Evolutionary conservation across 2,797 vertebrate species (phyloP).

Genomic region (Naso thynnoides): DNA sequence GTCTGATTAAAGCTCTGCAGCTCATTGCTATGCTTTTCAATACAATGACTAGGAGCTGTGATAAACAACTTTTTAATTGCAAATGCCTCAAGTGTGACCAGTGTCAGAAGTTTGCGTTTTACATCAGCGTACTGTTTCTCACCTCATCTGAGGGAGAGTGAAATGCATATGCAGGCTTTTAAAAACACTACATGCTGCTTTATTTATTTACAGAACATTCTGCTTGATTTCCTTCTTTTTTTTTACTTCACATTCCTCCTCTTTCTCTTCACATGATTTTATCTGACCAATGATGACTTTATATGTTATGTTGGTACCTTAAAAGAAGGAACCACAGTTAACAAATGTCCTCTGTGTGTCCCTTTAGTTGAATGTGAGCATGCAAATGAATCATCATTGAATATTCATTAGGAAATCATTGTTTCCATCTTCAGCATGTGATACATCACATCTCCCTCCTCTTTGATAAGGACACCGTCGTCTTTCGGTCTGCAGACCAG

Average conservation of each 20-base stretch:
- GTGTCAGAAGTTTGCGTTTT: slow-evolving; percentile 71
- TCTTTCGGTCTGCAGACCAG: slow-evolving; percentile 21
- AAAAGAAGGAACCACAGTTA: background rate
- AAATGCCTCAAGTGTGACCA: slow-evolving; percentile 78
- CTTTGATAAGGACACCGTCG: slow-evolving; percentile 34
- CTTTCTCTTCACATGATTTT: background rate
- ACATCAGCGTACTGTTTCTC: slow-evolving; percentile 50
- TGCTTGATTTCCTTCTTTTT: slow-evolving; percentile 3
- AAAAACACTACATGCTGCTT: slow-evolving; percentile 23
- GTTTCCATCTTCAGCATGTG: slow-evolving; percentile 35
- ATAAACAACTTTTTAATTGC: slow-evolving; percentile 81
- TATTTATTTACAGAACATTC: slow-evolving; percentile 23
- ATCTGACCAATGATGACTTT: background rate
- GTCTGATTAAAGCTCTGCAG: slow-evolving; percentile 63
- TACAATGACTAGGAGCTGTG: slow-evolving; percentile 69
- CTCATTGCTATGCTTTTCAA: slow-evolving; percentile 75
- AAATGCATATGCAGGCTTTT: slow-evolving; percentile 37
- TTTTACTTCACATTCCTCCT: background rate
- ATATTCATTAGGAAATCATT: slow-evolving; percentile 41
- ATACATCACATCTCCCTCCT: slow-evolving; percentile 34
- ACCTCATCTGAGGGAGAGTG: slow-evolving; percentile 52
- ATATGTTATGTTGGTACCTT: background rate
- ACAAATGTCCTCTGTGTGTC: background rate
- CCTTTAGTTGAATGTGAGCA: slow-evolving; percentile 1
- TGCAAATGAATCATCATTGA: slow-evolving; percentile 12